Base-by-base conservation (phyloP, 2,113 vertebrate genomes). In the Tragulus kanchil region DNA sequence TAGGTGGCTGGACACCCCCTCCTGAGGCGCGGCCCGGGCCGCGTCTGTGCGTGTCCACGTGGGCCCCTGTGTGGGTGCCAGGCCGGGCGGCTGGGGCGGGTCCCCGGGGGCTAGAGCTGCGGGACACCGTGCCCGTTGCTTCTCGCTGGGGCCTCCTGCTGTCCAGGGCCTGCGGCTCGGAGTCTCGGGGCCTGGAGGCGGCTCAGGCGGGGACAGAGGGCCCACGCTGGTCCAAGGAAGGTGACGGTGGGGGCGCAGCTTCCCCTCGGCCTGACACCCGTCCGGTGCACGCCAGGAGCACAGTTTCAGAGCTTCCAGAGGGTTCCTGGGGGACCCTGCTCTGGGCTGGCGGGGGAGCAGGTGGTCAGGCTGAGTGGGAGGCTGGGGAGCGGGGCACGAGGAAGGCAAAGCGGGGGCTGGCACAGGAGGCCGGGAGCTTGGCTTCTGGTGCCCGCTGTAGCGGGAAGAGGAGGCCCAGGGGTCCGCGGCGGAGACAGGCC, bases 41-140 rank as follows among this genome's bases (percentile, higher is more conserved):
- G 83, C 42, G 50, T 17, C 79, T 8, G 4, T 9, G 1, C 2
- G 3, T 31, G 52, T 0, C 4, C 59, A 0, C 1, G 48, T 23
- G 77, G 36, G n/a, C 31, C 23, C 62, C 52, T 17, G 52, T 15
- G 1, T 3, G 59, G 45, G 54, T 14, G 1, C 50, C 79, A 26
- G 69, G 81, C 61, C 21, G 61, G 45, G 58, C n/a, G 9, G 54
- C 54, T 31, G 23, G 25, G 58, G 15, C 1, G 17, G 48, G 31
- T 10, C 61, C 12, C 5, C 0, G 8, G 45, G n/a, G 23, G 5
- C 3, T 9, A 3, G 14, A 15, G n/a, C 54, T 25, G 45, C 54
- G 16, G 86, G 85, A 28, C 45, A 12, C 42, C 11, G 12, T 6
- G 17, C 16, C n/a, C 42, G 3, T 13, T 9, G 54, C 5, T 69